Base-by-base conservation (phyloP, 2,797 vertebrate genomes). In the Protonibea diacanthus region DNA sequence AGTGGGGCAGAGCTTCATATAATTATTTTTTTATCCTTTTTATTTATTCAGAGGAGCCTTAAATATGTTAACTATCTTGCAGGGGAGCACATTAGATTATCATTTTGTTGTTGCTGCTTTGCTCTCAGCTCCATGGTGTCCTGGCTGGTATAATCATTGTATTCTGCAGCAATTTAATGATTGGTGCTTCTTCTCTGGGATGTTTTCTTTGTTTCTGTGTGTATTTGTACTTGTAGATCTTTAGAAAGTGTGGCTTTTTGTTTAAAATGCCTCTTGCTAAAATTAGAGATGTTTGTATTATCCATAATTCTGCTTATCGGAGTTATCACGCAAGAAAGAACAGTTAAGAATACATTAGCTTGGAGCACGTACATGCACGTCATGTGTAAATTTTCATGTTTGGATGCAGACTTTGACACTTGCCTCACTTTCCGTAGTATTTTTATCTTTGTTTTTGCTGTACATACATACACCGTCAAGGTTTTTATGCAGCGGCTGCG, bases 391-490 rank as follows among this genome's bases (percentile, higher is more conserved):
- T 60, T n/a, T 73, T 65, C 45, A 67, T 76, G 20, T 66, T 58
- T 73, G 13, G 25, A 63, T 63, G 29, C 59, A 25, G 42, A 9
- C 17, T 45, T n/a, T 44, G 44, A 65, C 27, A 13, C 27, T 18
- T n/a, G 61, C 42, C 40, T 81, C 45, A 7, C 29, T 80, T 74
- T 63, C 66, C 48, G 42, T 67, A 49, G 59, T 74, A 52, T 63
- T 51, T 58, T 27, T 60, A 25, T 65, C 14, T 51, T 23, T 73
- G 56, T 47, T 53, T 49, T 42, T 42, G 53, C 10, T 40, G 20
- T 27, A 15, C 15, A 47, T 33, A 51, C 52, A 40, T 7, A 45
- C 53, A 63, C 29, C 44, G 74, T 76, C 61, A 76, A 62, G 62
- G 72, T 59, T 86, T 64, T 80, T 80, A 14, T 59, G 63, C 62